These are phyloP conservation scores for Pyrgilauda ruficollis DNA, from an alignment of 2,113 vertebrate genomes.

Conservation along the genomic window DNA sequence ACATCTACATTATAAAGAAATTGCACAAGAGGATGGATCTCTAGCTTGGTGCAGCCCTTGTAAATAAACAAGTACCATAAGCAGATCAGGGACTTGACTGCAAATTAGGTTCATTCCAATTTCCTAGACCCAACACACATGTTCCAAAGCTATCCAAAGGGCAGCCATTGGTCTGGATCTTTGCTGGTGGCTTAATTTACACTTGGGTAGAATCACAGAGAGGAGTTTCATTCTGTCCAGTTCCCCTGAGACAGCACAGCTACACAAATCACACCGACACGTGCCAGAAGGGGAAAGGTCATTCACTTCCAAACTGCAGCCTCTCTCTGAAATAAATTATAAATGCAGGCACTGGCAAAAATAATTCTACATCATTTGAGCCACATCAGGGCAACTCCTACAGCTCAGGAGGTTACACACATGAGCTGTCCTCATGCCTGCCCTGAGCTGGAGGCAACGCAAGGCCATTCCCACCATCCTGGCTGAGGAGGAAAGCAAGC, in stretches of 20 bases:
- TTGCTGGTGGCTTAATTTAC: neutral
- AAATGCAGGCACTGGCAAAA: neutral
- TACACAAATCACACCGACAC: neutral
- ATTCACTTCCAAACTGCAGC: neutral
- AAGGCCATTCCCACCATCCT: neutral
- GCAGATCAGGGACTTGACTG: neutral
- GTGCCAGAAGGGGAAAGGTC: neutral
- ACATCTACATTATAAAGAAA: neutral
- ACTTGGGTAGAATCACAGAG: neutral
- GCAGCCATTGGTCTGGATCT: neutral
- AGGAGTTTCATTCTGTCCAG: neutral
- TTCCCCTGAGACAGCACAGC: neutral
- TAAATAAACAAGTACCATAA: neutral
- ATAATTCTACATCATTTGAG: neutral
- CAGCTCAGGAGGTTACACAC: neutral
- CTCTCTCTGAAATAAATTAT: neutral
- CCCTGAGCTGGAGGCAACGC: neutral
- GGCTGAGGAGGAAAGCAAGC: neutral
- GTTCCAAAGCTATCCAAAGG: neutral
- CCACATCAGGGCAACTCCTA: neutral
- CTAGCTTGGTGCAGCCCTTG: neutral
- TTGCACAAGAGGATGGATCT: neutral
- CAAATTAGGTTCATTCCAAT: neutral
- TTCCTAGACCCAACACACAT: rapidly evolving
- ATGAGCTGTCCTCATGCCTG: neutral